Percentiles rank a stretch among this genome's conserved stretches.
phyloP scores from a whole-genome alignment of 2,113 vertebrate genomes.

The Blennius ocellaris region DNA sequence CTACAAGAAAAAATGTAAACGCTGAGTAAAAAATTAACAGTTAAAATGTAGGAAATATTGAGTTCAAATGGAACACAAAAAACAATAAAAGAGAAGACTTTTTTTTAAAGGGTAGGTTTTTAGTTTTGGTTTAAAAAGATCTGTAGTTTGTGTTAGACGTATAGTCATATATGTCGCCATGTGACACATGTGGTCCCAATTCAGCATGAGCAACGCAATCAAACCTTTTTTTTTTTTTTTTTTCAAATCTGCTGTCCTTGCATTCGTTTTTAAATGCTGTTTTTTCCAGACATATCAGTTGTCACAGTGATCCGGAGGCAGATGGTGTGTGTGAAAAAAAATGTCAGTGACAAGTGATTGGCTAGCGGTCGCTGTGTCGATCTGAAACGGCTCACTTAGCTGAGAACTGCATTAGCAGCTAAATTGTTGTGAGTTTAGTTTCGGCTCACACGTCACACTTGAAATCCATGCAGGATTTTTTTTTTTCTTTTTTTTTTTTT shows the following conservation, averaged over 20 bases:
- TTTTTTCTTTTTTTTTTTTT: too few species aligned
- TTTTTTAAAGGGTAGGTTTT: too few species aligned
- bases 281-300: neutral
- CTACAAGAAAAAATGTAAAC: too few species aligned
- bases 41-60: too few species aligned
- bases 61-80: too few species aligned
- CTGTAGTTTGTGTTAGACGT: neutral
- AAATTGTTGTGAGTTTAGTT: constrained; percentile 12
- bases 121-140: too few species aligned
- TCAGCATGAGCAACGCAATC: constrained; percentile 1
- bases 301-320: constrained; percentile 12
- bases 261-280: neutral
- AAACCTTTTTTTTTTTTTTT: neutral
- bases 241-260: constrained; percentile 23
- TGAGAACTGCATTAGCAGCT: constrained; percentile 18
- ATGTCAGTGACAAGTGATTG: constrained; percentile 38
- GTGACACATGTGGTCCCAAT: constrained; percentile 6
- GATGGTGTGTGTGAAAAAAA: constrained; percentile 19
- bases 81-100: too few species aligned
- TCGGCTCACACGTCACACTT: constrained; percentile 12
- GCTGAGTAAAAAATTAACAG: too few species aligned
- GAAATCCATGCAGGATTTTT: constrained; percentile 25
- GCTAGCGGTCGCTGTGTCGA: constrained; percentile 17
- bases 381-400: constrained; percentile 32
- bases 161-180: neutral